Percentiles rank a stretch among this genome's conserved stretches.
Evolutionary conservation across 2,797 vertebrate species (phyloP).

Genomic region (Carduelis carduelis): DNA sequence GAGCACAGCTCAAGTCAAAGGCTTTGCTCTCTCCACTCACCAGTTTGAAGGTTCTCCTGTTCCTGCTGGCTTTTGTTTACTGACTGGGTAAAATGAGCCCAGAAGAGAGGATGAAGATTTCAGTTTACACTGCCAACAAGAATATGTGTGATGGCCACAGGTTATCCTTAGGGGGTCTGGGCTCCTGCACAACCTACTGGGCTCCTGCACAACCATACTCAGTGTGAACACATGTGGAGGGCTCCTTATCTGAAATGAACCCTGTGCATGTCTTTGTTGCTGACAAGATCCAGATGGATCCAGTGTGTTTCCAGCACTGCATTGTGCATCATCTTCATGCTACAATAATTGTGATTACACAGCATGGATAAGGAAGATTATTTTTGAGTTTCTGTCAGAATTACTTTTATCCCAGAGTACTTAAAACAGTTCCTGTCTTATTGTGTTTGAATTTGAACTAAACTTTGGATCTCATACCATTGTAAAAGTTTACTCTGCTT

Average conservation of each 20-base stretch:
- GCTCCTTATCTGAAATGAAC: background rate
- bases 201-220: background rate
- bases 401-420: background rate
- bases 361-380: background rate
- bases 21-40: background rate
- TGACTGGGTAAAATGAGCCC: background rate
- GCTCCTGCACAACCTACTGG: background rate
- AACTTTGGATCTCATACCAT: background rate
- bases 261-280: background rate
- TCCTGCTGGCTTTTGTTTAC: background rate
- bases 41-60: background rate
- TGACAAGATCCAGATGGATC: background rate
- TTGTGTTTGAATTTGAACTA: background rate
- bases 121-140: no score
- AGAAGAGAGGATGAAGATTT: background rate
- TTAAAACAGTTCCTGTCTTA: background rate
- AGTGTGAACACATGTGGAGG: no score
- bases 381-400: background rate
- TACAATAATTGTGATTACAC: background rate
- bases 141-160: background rate
- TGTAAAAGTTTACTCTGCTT: background rate
- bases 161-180: background rate
- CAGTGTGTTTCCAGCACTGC: background rate
- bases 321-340: background rate
- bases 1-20: background rate